phyloP scores from a whole-genome alignment of 2,888 invertebrate genomes.

The Tenthredo notha region DNA sequence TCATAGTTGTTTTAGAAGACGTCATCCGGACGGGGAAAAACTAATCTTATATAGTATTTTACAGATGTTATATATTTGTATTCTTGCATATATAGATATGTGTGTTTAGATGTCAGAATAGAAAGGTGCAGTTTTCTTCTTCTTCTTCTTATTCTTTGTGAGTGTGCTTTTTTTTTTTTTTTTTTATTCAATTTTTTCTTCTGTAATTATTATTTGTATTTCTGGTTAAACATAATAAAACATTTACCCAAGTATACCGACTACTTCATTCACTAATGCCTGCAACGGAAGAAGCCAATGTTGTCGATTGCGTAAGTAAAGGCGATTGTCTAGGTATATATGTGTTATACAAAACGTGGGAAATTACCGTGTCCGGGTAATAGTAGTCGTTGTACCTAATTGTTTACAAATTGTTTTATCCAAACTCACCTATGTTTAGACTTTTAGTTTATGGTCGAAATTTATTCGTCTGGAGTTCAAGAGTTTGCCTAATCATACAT shows the following conservation, averaged over 20 bases:
- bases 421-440: neutral
- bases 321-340: conserved; percentile 36
- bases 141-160: neutral
- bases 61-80: neutral
- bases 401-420: conserved; percentile 30
- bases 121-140: neutral
- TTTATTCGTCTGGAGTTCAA: neutral
- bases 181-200: too few relatives aligned
- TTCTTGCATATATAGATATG: neutral
- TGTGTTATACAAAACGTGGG: conserved; percentile 37
- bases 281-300: conserved; percentile 45
- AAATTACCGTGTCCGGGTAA: conserved; percentile 30
- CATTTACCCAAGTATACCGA: neutral
- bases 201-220: neutral
- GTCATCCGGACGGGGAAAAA: neutral
- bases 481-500: too few relatives aligned
- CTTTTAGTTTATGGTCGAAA: neutral
- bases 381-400: conserved; percentile 1
- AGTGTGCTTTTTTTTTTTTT: too few relatives aligned
- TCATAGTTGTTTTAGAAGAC: neutral
- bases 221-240: neutral
- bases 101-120: neutral
- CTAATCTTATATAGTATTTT: conserved; percentile 3
- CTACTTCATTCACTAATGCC: conserved; percentile 39
- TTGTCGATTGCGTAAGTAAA: conserved; percentile 45